These are phyloP conservation scores for Miichthys miiuy DNA, from an alignment of 2,797 vertebrate genomes.

Conservation along the genomic window DNA sequence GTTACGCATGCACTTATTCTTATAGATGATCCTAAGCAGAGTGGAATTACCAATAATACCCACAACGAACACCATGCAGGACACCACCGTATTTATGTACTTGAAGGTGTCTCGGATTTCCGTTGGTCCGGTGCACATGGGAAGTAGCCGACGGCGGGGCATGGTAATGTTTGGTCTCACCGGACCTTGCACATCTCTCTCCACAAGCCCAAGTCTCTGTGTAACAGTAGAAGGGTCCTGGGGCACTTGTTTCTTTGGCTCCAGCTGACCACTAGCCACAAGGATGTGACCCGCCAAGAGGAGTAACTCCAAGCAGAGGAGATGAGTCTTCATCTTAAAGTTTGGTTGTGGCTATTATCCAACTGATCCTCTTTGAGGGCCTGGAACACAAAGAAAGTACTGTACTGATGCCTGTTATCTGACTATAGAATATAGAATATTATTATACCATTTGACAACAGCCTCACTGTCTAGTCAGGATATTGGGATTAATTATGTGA, in stretches of 20 bases:
- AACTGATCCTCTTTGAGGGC: slow-evolving; percentile 34
- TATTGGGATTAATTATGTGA: slow-evolving; percentile 7
- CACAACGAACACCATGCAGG: slow-evolving; percentile 93
- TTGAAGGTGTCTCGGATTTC: slow-evolving; percentile 94
- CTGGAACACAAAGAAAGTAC: slow-evolving; percentile 49
- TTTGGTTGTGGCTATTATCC: slow-evolving; percentile 40
- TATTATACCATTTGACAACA: slow-evolving; percentile 5
- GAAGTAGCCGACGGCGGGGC: slow-evolving; percentile 77
- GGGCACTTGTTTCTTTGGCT: slow-evolving; percentile 41
- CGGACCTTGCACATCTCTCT: slow-evolving; percentile 63
- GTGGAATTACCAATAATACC: slow-evolving; percentile 97
- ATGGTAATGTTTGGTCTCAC: slow-evolving; percentile 74
- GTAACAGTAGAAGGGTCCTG: slow-evolving; percentile 53
- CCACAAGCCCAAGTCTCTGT: slow-evolving; percentile 62
- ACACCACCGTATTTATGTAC: slow-evolving; percentile 95
- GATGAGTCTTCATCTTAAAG: slow-evolving; percentile 67
- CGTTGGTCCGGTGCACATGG: slow-evolving; percentile 87
- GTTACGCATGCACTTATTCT: slow-evolving; percentile 97
- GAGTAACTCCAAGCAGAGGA: slow-evolving; percentile 64
- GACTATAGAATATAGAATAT: neutral
- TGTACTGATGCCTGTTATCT: neutral
- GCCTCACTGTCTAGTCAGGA: neutral
- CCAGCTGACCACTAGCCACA: slow-evolving; percentile 64
- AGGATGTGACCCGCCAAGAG: slow-evolving; percentile 57
- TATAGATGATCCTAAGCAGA: slow-evolving; percentile 95